Conservation (phyloP, 2,113 vertebrate genomes). For the Ctenomys sociabilis region DNA sequence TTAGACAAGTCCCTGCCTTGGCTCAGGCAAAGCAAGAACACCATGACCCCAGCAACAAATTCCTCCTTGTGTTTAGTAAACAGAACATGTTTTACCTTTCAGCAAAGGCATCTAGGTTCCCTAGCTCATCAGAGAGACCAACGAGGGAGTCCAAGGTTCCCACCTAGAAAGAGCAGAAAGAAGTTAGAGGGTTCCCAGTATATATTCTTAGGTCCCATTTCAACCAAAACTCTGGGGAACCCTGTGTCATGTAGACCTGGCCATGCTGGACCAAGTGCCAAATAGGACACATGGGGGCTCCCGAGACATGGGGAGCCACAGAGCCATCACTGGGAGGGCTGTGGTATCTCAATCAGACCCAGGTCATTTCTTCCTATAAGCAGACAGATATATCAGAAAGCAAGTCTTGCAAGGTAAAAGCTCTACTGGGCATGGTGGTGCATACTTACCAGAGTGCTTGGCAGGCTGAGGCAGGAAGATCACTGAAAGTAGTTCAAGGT, state of each 20-base stretch:
- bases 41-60: slow-evolving; percentile 78
- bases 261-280: background rate
- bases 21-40: slow-evolving; percentile 78
- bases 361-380: slow-evolving; percentile 11
- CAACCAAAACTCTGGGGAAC: background rate
- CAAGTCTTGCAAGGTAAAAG: background rate
- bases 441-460: background rate
- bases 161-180: slow-evolving; percentile 86
- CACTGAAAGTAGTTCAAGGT: background rate
- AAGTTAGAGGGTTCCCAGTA: slow-evolving; percentile 60
- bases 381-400: background rate
- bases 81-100: slow-evolving; percentile 93
- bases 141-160: slow-evolving; percentile 96
- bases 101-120: slow-evolving; percentile 92
- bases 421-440: background rate
- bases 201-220: background rate
- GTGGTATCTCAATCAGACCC: background rate
- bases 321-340: slow-evolving; percentile 45
- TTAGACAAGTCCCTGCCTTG: slow-evolving; percentile 46
- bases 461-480: background rate
- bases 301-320: background rate
- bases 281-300: background rate
- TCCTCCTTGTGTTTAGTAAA: slow-evolving; percentile 87
- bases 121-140: slow-evolving; percentile 94
- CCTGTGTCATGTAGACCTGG: background rate